A percentile compares a stretch with the other conserved stretches of the same genome.
phyloP scores from a whole-genome alignment of 2,113 vertebrate species.

The Nycticebus coucang region DNA sequence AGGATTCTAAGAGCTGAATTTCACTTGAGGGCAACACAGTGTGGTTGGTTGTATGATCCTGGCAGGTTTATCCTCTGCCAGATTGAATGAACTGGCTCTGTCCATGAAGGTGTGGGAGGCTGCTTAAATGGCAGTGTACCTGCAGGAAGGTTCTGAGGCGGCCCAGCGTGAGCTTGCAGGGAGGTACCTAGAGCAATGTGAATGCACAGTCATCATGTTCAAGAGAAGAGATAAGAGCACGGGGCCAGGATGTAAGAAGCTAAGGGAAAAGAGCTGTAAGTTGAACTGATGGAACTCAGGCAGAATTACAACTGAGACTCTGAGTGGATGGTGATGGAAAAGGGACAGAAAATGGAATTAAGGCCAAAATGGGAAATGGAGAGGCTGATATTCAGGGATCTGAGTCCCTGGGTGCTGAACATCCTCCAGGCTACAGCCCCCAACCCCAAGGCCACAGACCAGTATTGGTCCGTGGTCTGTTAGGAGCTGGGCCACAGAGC shows the following conservation, averaged over 20 bases:
- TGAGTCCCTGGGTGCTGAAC: background rate
- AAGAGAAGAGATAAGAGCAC: background rate
- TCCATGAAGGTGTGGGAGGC: background rate
- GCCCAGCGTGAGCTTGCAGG: background rate
- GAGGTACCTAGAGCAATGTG: background rate
- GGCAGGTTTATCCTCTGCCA: background rate
- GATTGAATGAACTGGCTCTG: background rate
- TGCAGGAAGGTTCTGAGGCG: background rate
- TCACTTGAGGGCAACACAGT: background rate
- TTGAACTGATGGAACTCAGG: background rate
- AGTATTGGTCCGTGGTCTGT: no score
- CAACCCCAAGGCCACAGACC: no score
- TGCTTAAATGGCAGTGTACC: background rate
- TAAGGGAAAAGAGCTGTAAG: background rate
- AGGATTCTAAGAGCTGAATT: background rate
- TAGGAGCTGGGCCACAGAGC: no score
- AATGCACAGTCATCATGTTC: no score
- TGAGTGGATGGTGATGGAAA: background rate
- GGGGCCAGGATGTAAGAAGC: background rate
- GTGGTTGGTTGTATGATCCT: background rate
- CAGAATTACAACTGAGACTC: background rate
- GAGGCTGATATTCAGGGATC: background rate
- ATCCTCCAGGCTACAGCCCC: background rate
- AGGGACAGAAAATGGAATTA: background rate
- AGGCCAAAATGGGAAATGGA: background rate